Evolutionary conservation across 2,113 vertebrate genomes (phyloP), one percentile per base, ranked within the genome.

Genomic region (Hydrolagus affinis): DNA sequence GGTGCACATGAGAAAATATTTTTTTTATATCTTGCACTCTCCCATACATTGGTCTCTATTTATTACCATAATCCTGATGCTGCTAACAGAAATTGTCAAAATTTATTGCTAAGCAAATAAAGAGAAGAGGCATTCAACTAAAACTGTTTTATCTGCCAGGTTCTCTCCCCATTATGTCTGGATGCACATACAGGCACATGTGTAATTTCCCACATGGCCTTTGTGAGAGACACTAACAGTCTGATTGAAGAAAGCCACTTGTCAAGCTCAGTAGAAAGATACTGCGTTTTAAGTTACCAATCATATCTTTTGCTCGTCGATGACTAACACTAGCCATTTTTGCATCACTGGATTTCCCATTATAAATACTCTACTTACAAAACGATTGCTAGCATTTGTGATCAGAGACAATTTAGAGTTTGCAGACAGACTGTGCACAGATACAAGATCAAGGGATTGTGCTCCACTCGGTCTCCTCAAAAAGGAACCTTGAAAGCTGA

Each of bases 211-310:
- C 28, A 8, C 19, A 17, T 64, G 25, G 28, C 12, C 7, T 17
- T 19, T 64, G 15, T 64, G 60, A 62, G 25, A n/a, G 23, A 8
- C 4, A 11, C 57, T 23, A 23, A 4, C 62, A 64, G 23, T 80
- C 77, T 64, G 59, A 17, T 80, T 64, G 19, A 4, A 64, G 77
- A 15, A 80, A 80, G 25, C 64, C 3, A 80, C 30, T 80, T 80
- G 64, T 80, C 77, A 80, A 64, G 14, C 30, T 64, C 17, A 80
- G 59, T 80, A 25, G 30, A 80, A 80, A 80, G 25, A 23, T 25
- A 60, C 25, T 64, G 28, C 15, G 28, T 64, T 62, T 80, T 64
- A 75, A 75, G 23, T 80, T 80, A 28, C 44, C 44, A 44, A 44
- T 44, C 1, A 6, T 3, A 44, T 44, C 44, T 44, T 44, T 44